Conservation (phyloP, 2,113 vertebrate genomes). For the Typhlomys cinereus region DNA sequence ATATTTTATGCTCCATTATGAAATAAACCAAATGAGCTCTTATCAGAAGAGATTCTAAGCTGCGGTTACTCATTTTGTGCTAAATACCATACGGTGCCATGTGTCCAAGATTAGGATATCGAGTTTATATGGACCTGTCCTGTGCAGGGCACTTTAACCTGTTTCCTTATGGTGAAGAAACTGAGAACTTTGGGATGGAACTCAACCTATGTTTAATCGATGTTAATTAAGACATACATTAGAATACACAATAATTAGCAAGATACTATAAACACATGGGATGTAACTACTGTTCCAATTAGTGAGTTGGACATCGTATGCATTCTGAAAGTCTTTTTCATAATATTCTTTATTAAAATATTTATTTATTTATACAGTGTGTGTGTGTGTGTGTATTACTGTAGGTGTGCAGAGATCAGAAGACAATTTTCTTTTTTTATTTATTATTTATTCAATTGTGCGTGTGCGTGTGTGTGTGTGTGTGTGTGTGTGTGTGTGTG, state of each 20-base stretch:
- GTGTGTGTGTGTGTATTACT: too few relatives aligned
- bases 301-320: not conserved
- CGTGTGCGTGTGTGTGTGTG: too few relatives aligned
- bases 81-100: not conserved
- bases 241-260: not conserved
- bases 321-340: too few relatives aligned
- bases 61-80: not conserved
- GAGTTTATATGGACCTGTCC: constrained; percentile 8
- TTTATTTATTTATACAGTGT: too few relatives aligned
- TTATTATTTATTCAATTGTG: too few relatives aligned
- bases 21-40: not conserved
- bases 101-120: constrained; percentile 21
- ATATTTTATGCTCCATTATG: not conserved
- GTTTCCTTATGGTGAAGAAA: not conserved
- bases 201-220: not conserved
- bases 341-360: too few relatives aligned
- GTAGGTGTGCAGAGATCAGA: too few relatives aligned
- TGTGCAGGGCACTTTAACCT: not conserved
- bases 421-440: too few relatives aligned
- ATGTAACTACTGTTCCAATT: not conserved
- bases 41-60: not conserved
- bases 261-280: not conserved
- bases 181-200: not conserved
- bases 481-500: too few relatives aligned
- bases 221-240: not conserved